Conservation (phyloP, 2,888 invertebrate genomes). For the Apotomis capreana region DNA sequence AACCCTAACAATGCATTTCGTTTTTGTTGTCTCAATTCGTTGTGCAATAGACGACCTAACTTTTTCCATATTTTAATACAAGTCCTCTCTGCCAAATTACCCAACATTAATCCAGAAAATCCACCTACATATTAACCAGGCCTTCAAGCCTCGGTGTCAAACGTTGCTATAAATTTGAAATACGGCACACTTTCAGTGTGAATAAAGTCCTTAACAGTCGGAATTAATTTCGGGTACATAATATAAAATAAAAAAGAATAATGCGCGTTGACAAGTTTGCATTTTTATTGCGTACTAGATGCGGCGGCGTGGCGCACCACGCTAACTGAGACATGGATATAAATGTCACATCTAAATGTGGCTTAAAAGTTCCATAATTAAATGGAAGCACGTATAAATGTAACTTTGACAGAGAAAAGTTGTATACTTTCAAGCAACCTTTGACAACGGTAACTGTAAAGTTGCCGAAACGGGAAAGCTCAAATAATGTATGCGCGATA, state of each 20-base stretch:
- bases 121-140: constrained; percentile 16
- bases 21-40: background rate
- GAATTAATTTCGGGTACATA: constrained; percentile 51
- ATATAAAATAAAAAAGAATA: constrained; percentile 54
- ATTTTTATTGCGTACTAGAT: constrained; percentile 67
- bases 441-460: too few species aligned
- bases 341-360: constrained; percentile 43
- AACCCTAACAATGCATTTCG: background rate
- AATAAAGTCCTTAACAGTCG: constrained; percentile 42
- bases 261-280: constrained; percentile 66
- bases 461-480: too few species aligned
- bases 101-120: constrained; percentile 28
- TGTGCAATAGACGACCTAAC: constrained; percentile 6
- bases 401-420: too few species aligned
- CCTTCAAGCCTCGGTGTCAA: constrained; percentile 15
- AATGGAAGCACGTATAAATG: too few species aligned
- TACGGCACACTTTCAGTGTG: constrained; percentile 28
- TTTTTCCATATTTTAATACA: constrained; percentile 21
- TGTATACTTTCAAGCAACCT: too few species aligned
- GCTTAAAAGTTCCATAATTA: background rate
- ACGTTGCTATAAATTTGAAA: constrained; percentile 28
- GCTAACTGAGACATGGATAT: constrained; percentile 46
- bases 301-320: constrained; percentile 49
- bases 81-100: constrained; percentile 34
- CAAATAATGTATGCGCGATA: too few species aligned